phyloP scores from a whole-genome alignment of 2,888 invertebrate genomes.

The Himalopsyche tibetana region DNA sequence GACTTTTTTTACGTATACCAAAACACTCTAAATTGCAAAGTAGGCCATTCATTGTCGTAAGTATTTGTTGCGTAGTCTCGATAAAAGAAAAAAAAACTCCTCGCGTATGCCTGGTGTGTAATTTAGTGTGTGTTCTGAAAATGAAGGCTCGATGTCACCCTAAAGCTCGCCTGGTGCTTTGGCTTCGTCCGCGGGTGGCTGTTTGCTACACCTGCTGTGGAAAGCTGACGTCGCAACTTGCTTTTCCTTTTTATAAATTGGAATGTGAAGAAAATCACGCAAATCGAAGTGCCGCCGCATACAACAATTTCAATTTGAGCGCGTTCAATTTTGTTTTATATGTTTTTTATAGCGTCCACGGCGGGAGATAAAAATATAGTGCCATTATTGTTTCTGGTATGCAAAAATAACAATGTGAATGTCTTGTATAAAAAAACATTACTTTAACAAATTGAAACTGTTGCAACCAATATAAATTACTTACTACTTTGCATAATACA shows the following conservation, averaged over 20 bases:
- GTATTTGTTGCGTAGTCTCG: constrained; percentile 30
- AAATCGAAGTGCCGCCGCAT: constrained; percentile 34
- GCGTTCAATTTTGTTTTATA: constrained; percentile 34
- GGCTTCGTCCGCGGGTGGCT: constrained; percentile 22
- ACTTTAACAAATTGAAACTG: too few species aligned
- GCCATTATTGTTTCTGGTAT: constrained; percentile 25
- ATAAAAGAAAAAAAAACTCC: constrained; percentile 22
- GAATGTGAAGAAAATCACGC: constrained; percentile 31
- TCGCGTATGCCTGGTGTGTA: constrained; percentile 26
- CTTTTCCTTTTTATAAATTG: constrained; percentile 34
- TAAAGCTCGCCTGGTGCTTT: constrained; percentile 24
- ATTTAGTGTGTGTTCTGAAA: constrained; percentile 34
- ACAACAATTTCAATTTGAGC: constrained; percentile 24
- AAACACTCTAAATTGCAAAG: constrained; percentile 19
- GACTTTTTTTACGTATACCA: constrained; percentile 4
- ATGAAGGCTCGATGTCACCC: constrained; percentile 34
- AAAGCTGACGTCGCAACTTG: constrained; percentile 34
- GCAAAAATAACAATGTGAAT: not conserved
- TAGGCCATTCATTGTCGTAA: constrained; percentile 27
- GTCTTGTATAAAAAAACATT: too few species aligned
- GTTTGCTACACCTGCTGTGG: constrained; percentile 26
- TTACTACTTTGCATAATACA: too few species aligned
- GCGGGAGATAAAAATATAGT: constrained; percentile 18
- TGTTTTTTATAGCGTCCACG: constrained; percentile 12
- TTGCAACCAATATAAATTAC: too few species aligned